A percentile compares a stretch with the other conserved stretches of the same genome.
phyloP scores from a whole-genome alignment of 2,888 invertebrate genomes.

The Gymnosoma rotundatum region DNA sequence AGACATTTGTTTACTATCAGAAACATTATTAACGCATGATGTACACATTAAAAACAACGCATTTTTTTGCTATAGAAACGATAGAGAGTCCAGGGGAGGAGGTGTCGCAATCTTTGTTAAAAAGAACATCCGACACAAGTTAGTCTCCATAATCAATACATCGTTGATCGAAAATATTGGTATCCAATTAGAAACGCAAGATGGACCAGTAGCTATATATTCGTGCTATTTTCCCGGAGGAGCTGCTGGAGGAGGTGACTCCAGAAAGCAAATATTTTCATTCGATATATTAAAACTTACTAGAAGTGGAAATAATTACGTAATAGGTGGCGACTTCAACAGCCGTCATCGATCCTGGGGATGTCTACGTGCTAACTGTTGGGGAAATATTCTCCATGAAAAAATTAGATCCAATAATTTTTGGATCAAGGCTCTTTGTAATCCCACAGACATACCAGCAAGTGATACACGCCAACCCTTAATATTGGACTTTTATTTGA shows the following conservation, averaged over 20 bases:
- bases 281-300: background rate
- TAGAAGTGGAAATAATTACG: background rate
- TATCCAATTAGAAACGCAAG: conserved; percentile 8
- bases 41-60: background rate
- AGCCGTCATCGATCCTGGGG: conserved; percentile 84
- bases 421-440: background rate
- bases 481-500: conserved; percentile 20
- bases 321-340: background rate
- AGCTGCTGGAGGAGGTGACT: conserved; percentile 83
- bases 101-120: background rate
- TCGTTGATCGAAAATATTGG: conserved; percentile 34
- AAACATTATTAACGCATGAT: background rate
- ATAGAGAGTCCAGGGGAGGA: conserved; percentile 2
- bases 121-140: conserved; percentile 2
- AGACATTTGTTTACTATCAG: conserved; percentile 18
- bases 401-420: background rate
- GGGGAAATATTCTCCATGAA: conserved; percentile 13
- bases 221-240: conserved; percentile 79
- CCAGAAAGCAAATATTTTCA: background rate
- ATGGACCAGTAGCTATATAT: conserved; percentile 84
- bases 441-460: conserved; percentile 5
- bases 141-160: conserved; percentile 6
- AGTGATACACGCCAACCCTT: conserved; percentile 3
- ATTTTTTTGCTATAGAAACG: conserved; percentile 19
- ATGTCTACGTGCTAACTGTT: conserved; percentile 30